Evolutionary conservation across 2,113 vertebrate genomes (phyloP), one percentile per base, ranked within the genome.

Genomic region (Epinephelus fuscoguttatus): DNA sequence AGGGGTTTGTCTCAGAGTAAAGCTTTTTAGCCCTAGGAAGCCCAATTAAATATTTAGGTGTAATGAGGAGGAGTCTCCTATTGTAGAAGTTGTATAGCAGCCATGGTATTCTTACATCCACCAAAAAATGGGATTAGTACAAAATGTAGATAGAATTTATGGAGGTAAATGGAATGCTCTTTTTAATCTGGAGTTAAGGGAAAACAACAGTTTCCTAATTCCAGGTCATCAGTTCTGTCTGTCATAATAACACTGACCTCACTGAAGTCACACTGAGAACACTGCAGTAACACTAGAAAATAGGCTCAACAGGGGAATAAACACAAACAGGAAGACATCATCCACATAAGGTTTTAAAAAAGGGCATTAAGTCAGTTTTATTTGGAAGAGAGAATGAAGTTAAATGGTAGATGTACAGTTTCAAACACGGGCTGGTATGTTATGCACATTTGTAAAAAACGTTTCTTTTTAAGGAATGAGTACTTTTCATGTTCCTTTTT

Each of bases 1-100:
- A 81, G 75, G n/a, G 55, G 57, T 82, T 89, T 87, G 56, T 88
- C 73, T 78, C 72, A 18, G 45, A 78, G 53, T 60, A 78, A 86
- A 90, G 72, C 79, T n/a, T 78, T 82, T 78, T 57, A 76, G 77
- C 30, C 75, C 19, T 12, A n/a, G 25, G 68, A 80, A 19, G 64
- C 40, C 55, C 47, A 56, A 69, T 81, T 8, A 74, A 84, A 89
- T 76, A 88, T 81, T 80, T 45, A 77, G 73, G 21, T 78, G 40
- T 78, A 79, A 84, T 73, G 60, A 76, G 60, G 61, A 75, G 45
- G 33, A 56, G 37, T 71, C 71, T 79, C 47, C 42, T 5, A 4
- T 40, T 62, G 25, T 10, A 68, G 30, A 25, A 45, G 23, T 40
- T 56, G 12, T 63, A 50, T 10, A 3, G 59, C 17, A 61, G 57